These are phyloP conservation scores for Glaucomys volans DNA, from an alignment of 2,113 vertebrate species.

Conservation along the genomic window DNA sequence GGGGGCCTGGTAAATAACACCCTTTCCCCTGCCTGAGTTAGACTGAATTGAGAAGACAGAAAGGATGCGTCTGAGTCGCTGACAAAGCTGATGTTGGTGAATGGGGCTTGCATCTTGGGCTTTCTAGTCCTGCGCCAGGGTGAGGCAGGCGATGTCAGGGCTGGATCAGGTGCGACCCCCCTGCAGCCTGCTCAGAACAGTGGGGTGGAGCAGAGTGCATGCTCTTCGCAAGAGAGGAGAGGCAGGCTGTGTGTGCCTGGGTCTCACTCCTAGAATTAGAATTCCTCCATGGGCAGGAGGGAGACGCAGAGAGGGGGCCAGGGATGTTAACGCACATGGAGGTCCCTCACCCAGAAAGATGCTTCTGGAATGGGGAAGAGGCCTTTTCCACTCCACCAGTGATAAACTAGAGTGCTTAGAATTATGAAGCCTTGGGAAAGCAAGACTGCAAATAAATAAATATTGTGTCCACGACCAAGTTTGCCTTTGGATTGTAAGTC, in stretches of 20 bases:
- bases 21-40: background rate
- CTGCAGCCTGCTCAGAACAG: background rate
- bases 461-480: rapidly evolving
- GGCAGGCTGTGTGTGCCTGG: rapidly evolving
- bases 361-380: background rate
- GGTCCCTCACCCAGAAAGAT: background rate
- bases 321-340: background rate
- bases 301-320: background rate
- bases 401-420: background rate
- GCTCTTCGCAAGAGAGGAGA: background rate
- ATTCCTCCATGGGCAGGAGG: rapidly evolving
- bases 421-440: background rate
- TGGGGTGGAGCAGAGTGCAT: background rate
- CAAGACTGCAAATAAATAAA: background rate
- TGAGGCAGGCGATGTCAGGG: too few relatives aligned
- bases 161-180: background rate
- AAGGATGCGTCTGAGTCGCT: background rate
- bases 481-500: background rate
- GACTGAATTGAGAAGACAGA: background rate
- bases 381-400: background rate
- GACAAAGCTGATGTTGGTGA: background rate
- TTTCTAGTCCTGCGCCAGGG: background rate
- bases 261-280: background rate
- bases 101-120: rapidly evolving
- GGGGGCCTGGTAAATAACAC: background rate